Conservation (phyloP, 2,113 vertebrate species). For the Lycocorax pyrrhopterus region DNA sequence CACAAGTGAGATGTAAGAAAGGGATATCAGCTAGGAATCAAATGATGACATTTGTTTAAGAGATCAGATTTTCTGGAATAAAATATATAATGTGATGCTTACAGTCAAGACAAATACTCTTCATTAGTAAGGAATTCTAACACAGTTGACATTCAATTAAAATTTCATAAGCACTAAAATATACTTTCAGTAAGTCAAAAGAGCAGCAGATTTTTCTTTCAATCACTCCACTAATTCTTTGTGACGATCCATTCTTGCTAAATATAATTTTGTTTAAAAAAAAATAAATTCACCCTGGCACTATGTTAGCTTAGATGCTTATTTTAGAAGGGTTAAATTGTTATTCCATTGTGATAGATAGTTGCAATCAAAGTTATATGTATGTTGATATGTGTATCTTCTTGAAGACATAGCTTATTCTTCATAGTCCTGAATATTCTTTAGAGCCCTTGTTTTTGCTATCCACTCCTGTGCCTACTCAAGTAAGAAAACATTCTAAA, state of each 20-base stretch:
- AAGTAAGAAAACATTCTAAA: background rate
- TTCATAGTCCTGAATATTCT: background rate
- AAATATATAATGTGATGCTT: background rate
- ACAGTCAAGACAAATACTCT: background rate
- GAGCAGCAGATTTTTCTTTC: background rate
- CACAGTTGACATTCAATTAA: background rate
- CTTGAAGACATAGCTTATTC: background rate
- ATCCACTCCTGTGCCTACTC: background rate
- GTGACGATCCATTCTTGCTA: background rate
- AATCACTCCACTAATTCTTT: background rate
- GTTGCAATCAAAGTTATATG: background rate
- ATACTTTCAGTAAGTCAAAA: background rate
- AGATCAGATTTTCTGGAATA: background rate
- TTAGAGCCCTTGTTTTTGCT: background rate
- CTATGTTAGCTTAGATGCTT: background rate
- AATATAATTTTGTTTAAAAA: background rate
- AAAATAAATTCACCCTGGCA: background rate
- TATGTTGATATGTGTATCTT: accelerated
- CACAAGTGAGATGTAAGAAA: background rate
- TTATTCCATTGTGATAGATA: background rate
- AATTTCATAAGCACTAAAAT: background rate
- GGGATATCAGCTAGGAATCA: background rate
- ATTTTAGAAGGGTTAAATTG: background rate
- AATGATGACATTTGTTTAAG: background rate
- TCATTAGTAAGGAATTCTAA: background rate